phyloP scores from a whole-genome alignment of 2,797 vertebrate species.

The Hemibagrus guttatus region DNA sequence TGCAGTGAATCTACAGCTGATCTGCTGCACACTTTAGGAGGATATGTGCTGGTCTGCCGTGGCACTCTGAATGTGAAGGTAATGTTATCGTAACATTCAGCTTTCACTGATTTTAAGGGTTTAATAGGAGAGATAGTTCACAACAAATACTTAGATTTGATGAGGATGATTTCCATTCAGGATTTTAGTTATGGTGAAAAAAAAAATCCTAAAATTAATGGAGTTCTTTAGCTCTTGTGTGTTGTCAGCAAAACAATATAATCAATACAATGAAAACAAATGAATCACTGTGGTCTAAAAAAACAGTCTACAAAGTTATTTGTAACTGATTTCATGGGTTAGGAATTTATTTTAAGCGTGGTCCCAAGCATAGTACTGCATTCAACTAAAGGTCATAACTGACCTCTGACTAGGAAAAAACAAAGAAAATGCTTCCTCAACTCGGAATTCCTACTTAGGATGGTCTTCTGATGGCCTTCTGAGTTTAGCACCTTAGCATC shows the following conservation, averaged over 20 bases:
- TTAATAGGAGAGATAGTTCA: neutral
- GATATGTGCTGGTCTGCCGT: conserved; percentile 73
- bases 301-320: neutral
- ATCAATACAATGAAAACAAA: neutral
- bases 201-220: neutral
- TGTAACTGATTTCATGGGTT: neutral
- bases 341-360: neutral
- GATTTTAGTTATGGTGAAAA: neutral
- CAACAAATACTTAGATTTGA: too few relatives aligned
- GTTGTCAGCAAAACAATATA: neutral
- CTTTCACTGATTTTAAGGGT: neutral
- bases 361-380: neutral
- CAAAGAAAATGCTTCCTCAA: neutral
- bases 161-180: too few relatives aligned
- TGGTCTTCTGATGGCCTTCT: neutral
- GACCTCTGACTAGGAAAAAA: neutral
- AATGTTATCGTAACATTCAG: conserved; percentile 16
- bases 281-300: neutral
- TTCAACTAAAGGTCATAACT: neutral
- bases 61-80: conserved; percentile 79
- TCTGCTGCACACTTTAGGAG: conserved; percentile 71
- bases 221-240: neutral
- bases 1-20: conserved; percentile 75
- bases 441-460: neutral
- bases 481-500: neutral